phyloP scores from a whole-genome alignment of 2,113 vertebrate species.

The Patagioenas fasciata region DNA sequence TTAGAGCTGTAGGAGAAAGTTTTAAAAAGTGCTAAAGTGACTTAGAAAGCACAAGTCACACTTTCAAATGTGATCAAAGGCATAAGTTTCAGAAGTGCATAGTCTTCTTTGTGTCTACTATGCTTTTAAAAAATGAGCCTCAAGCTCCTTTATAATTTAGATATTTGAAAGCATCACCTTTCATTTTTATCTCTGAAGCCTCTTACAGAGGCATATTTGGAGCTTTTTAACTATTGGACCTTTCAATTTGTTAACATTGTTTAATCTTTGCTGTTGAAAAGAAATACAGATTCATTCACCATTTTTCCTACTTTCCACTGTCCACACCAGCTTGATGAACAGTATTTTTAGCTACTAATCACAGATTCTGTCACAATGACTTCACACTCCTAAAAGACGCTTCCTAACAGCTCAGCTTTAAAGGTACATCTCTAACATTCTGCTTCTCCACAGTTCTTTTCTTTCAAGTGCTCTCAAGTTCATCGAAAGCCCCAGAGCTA shows the following conservation, averaged over 20 bases:
- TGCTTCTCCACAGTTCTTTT: neutral
- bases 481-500: neutral
- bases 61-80: constrained; percentile 46
- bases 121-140: constrained; percentile 7
- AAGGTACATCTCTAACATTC: neutral
- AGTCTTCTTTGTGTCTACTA: neutral
- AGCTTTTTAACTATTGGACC: neutral
- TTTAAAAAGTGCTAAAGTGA: constrained; percentile 14
- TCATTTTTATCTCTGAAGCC: constrained; percentile 34
- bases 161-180: neutral
- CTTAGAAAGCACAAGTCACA: constrained; percentile 5
- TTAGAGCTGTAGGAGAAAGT: constrained; percentile 11
- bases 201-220: neutral
- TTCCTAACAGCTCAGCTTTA: neutral
- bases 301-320: neutral
- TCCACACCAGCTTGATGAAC: neutral
- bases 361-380: neutral
- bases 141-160: neutral
- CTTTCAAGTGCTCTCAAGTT: neutral
- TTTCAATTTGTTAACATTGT: neutral
- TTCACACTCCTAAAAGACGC: neutral
- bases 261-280: neutral
- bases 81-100: neutral
- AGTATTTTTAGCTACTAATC: neutral
- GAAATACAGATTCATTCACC: neutral